Evolutionary conservation across 2,888 invertebrate species (phyloP), one percentile per base, ranked within the genome.

Genomic region (Gnatocerus cornutus): DNA sequence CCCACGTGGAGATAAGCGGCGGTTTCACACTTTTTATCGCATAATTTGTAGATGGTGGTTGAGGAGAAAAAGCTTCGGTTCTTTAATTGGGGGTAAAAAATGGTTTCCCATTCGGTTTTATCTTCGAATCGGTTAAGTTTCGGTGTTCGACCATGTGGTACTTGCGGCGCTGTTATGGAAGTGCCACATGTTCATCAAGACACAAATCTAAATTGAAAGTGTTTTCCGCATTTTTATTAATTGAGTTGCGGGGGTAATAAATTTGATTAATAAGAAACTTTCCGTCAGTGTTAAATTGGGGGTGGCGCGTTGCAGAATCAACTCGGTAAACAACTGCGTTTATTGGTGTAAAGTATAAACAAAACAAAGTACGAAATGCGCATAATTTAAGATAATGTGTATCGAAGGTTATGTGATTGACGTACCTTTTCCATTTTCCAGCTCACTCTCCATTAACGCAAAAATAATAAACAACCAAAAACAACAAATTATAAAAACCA

Each of bases 361-460:
- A 65, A 64, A 68, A 53, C 67, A 67, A 53, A 53, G 64, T 43
- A 43, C 46, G 39, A 69, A 66, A 61, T 69, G 69, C 69, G 69
- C 69, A 59, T 66, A 61, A 69, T 69, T 66, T 56, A 50, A 67
- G 45, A 48, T 56, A 58, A 61, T 43, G 46, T 56, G 41, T 39
- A 52, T 12, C 50, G 65, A 69, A 64, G 59, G 59, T 52, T 53
- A 52, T 56, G 12, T 29, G 59, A 30, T 48, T 69, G 59, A 72
- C 79, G 74, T 75, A 82, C 82, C 81, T 80, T 77, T 78, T 66
- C 78, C 80, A 76, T 81, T 79, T 73, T 79, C 78, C 71, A 77
- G 65, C 67, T 77, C 76, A 63, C 76, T 76, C 78, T 82, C 82
- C 82, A 81, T 81, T 74, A 76, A 74, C 66, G 50, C 61, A 63